Evolutionary conservation across 2,888 invertebrate species (phyloP), one percentile per base, ranked within the genome.

Genomic region (Furcula furcula): DNA sequence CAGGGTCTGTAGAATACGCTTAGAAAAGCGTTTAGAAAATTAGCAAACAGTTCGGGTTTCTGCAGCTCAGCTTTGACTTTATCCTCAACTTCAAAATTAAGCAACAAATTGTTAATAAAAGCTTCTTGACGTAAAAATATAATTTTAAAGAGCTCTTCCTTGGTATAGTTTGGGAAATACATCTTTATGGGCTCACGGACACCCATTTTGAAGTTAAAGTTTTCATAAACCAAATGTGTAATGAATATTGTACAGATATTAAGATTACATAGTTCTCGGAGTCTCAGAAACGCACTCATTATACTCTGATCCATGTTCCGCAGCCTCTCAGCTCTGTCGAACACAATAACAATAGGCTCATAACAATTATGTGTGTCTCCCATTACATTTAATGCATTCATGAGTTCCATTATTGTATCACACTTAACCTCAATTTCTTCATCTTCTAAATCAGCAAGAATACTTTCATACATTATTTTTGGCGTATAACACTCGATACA

Each of bases 1-100:
- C 97, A 97, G 15, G 93, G 94, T 60, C 94, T 90, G 64, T 94
- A 94, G 78, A 96, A 97, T 20, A 97, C 94, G 51, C 94, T 94
- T 3, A 97, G 84, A 69, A 97, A 94, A 28, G 96, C 91, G 74
- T 93, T 94, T 31, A 97, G 79, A 79, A 96, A 97, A 79, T 93
- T 94, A 28, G 88, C 89, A 75, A 95, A 97, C 63, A 97, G 91
- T 44, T 91, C 90, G 27, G 81, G 80, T 52, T 76, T 76, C 46
- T 73, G 65, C 30, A 89, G 64, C 54, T 85, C 83, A 22, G 45
- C 40, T 57, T 59, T 65, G 15, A 79, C 55, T 23, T 65, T 56
- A 60, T 60, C 55, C 33, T 70, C 67, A 7, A 76, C 65, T 29
- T 71, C 61, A 36, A 73, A 61, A 43, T 64, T 72, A 20, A 44